Evolutionary conservation across 2,797 vertebrate genomes (phyloP).

Genomic region (Pangasius djambal): DNA sequence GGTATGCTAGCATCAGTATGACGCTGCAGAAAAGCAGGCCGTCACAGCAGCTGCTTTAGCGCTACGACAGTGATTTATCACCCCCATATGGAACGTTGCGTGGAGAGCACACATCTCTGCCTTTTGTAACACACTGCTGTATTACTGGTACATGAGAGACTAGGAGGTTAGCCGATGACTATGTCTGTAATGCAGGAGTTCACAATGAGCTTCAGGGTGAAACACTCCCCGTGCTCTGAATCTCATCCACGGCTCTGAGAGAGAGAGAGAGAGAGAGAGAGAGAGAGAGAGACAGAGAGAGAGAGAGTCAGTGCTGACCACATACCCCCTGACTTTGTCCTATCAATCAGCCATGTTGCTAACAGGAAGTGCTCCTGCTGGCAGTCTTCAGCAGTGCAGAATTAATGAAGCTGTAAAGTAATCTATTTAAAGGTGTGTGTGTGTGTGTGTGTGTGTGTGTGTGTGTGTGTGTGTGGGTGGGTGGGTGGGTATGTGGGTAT

Average conservation of each 20-base stretch:
- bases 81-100: constrained; percentile 3
- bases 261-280: not conserved
- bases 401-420: constrained; percentile 37
- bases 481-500: not conserved
- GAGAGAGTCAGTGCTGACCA: not conserved
- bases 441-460: not conserved
- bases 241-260: not conserved
- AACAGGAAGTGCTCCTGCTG: constrained; percentile 29
- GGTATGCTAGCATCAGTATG: constrained; percentile 14
- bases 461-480: not conserved
- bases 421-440: constrained; percentile 29
- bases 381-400: constrained; percentile 15
- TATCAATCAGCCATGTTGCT: constrained; percentile 34
- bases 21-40: constrained; percentile 24
- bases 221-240: not conserved
- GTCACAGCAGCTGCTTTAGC: constrained; percentile 8
- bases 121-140: not conserved
- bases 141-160: constrained; percentile 6
- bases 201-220: not conserved
- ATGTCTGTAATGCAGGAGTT: not conserved
- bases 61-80: constrained; percentile 25
- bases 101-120: not conserved
- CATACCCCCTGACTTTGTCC: not conserved
- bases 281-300: too few species aligned
- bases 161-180: not conserved